Percentiles rank a stretch among this genome's conserved stretches.
Conservation (phyloP, 1,140 invertebrate species). For the Drosophila micromelanica region DNA sequence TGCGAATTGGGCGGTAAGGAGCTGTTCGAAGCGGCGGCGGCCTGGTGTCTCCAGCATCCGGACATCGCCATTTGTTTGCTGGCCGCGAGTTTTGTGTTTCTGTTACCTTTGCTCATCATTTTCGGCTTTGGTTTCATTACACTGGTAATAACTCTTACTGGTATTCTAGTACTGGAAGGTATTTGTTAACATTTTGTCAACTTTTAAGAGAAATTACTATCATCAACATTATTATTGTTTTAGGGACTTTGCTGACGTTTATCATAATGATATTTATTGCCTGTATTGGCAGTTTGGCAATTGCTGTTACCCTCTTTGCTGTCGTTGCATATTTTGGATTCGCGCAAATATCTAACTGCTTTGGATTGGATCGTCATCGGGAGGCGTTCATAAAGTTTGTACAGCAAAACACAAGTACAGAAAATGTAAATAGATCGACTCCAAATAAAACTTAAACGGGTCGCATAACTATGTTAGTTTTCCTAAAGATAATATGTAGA, state of each 20-base stretch:
- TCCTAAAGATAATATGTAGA: background rate
- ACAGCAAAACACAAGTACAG: conserved; percentile 4
- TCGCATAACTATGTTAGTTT: background rate
- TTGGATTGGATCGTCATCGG: conserved; percentile 43
- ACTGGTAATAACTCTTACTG: conserved; percentile 75
- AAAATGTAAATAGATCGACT: background rate
- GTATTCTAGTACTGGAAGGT: conserved; percentile 80
- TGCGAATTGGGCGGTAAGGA: conserved; percentile 70
- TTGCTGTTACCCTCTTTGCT: conserved; percentile 59
- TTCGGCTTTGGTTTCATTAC: conserved; percentile 72
- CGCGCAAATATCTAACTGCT: conserved; percentile 55
- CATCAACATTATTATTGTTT: background rate
- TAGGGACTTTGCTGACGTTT: conserved; percentile 75
- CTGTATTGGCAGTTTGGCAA: conserved; percentile 61
- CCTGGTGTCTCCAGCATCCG: conserved; percentile 69
- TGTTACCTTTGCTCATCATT: conserved; percentile 71
- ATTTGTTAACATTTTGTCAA: conserved; percentile 4
- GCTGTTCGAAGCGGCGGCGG: conserved; percentile 48
- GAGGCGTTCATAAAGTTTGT: conserved; percentile 31
- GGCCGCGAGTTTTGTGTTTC: conserved; percentile 55
- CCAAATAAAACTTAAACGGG: background rate
- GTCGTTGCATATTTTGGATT: conserved; percentile 73
- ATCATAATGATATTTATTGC: conserved; percentile 68
- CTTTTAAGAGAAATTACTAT: background rate
- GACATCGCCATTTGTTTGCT: conserved; percentile 66